Conservation (phyloP, 2,888 invertebrate genomes). For the Scelioninae gen. 2 region DNA sequence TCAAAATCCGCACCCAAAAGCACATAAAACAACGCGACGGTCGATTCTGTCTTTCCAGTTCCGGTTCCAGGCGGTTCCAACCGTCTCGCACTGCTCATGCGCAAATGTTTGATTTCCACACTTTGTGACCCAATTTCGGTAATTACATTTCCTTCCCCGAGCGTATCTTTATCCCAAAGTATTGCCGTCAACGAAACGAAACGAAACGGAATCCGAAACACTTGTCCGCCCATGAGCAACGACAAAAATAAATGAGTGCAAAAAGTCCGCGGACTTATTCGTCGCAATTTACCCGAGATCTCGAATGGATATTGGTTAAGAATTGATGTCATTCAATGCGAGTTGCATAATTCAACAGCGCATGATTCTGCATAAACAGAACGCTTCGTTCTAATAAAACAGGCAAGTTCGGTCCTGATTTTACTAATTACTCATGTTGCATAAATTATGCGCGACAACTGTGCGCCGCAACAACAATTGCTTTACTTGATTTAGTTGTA, state of each 20-base stretch:
- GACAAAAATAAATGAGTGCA: too few relatives aligned
- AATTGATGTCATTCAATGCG: background rate
- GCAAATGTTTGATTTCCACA: slow-evolving; percentile 28
- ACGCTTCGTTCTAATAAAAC: slow-evolving; percentile 26
- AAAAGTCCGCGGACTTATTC: too few relatives aligned
- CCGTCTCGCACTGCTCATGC: slow-evolving; percentile 25
- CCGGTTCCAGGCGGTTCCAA: too few relatives aligned
- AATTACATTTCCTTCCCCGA: background rate
- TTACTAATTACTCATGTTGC: slow-evolving; percentile 41
- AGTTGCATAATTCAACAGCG: background rate
- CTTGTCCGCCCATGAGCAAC: too few relatives aligned
- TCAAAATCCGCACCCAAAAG: slow-evolving; percentile 8
- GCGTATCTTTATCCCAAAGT: background rate
- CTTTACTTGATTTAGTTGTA: slow-evolving; percentile 43
- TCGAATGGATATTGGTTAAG: too few relatives aligned
- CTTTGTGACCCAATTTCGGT: slow-evolving; percentile 26
- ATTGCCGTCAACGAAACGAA: background rate
- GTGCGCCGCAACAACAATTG: slow-evolving; percentile 27
- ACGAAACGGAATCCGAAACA: background rate
- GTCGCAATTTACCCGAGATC: too few relatives aligned
- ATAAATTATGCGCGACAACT: slow-evolving; percentile 26
- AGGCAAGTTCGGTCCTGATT: slow-evolving; percentile 20
- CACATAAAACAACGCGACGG: slow-evolving; percentile 25
- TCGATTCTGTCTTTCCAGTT: slow-evolving; percentile 20
- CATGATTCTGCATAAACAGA: slow-evolving; percentile 18